Conservation (phyloP, 2,888 invertebrate species). For the Tetragnatha montana region DNA sequence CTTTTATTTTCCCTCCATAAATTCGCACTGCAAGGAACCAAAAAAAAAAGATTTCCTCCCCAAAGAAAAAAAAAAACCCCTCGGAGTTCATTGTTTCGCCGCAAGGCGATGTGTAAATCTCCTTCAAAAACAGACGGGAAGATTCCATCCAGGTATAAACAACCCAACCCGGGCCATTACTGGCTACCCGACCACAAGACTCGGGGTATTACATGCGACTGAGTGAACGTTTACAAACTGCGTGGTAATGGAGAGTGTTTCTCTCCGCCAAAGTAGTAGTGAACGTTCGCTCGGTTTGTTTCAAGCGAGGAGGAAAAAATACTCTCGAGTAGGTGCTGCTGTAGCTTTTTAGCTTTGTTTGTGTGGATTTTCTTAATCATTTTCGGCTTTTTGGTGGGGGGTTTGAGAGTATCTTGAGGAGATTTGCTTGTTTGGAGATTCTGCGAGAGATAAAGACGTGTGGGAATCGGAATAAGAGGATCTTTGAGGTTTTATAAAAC, state of each 20-base stretch:
- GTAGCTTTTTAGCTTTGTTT: not conserved
- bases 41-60: no score
- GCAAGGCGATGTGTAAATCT: not conserved
- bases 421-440: no score
- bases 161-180: constrained; percentile 30
- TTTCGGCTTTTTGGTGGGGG: not conserved
- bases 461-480: no score
- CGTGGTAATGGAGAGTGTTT: constrained; percentile 32
- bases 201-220: constrained; percentile 33
- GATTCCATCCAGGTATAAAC: constrained; percentile 25
- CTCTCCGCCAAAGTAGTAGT: constrained; percentile 6
- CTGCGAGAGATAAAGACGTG: no score
- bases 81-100: not conserved
- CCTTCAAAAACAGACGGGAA: constrained; percentile 15
- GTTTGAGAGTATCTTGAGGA: not conserved
- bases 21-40: no score
- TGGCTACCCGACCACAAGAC: constrained; percentile 36
- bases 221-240: constrained; percentile 6
- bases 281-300: constrained; percentile 28
- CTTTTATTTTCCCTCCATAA: not conserved
- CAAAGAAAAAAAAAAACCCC: no score
- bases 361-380: not conserved
- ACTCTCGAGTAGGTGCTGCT: not conserved
- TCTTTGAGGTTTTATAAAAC: not conserved
- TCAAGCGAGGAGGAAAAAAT: constrained; percentile 28